Evolutionary conservation across 2,113 vertebrate species (phyloP).

Genomic region (Lucifuga dentata): DNA sequence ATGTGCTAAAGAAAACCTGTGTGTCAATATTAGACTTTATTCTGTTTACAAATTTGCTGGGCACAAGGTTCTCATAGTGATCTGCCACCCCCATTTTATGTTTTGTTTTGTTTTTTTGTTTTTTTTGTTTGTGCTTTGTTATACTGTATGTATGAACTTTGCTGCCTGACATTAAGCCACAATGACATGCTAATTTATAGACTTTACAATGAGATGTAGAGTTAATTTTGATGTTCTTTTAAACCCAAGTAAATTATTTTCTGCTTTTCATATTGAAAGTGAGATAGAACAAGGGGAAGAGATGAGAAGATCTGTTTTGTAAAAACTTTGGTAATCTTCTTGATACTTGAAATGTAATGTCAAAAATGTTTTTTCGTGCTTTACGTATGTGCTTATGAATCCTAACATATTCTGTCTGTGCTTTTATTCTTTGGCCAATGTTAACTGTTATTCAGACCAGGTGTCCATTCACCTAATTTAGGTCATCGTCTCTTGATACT

Average conservation of each 20-base stretch:
- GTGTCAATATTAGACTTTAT: no score
- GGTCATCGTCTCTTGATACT: neutral
- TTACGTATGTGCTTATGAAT: conserved; percentile 15
- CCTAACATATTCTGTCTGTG: neutral
- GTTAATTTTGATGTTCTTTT: conserved; percentile 45
- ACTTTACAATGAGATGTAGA: neutral
- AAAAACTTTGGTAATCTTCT: conserved; percentile 15
- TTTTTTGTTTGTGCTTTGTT: conserved; percentile 43
- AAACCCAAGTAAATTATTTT: conserved; percentile 36
- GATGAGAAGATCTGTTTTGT: conserved; percentile 2
- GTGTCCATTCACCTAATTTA: neutral
- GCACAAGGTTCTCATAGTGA: no score
- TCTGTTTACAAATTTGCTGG: no score
- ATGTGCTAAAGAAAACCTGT: no score
- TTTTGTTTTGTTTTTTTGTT: conserved; percentile 29
- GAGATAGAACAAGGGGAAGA: conserved; percentile 43
- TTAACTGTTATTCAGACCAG: conserved; percentile 3
- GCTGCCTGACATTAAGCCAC: conserved; percentile 34
- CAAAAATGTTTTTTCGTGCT: conserved; percentile 13
- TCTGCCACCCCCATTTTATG: neutral
- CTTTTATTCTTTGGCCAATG: conserved; percentile 6
- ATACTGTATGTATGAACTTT: conserved; percentile 35
- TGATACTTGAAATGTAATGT: conserved; percentile 40
- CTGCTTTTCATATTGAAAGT: conserved; percentile 61
- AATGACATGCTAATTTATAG: conserved; percentile 2